Conservation (phyloP, 2,888 invertebrate genomes). For the Limnephilus marmoratus region DNA sequence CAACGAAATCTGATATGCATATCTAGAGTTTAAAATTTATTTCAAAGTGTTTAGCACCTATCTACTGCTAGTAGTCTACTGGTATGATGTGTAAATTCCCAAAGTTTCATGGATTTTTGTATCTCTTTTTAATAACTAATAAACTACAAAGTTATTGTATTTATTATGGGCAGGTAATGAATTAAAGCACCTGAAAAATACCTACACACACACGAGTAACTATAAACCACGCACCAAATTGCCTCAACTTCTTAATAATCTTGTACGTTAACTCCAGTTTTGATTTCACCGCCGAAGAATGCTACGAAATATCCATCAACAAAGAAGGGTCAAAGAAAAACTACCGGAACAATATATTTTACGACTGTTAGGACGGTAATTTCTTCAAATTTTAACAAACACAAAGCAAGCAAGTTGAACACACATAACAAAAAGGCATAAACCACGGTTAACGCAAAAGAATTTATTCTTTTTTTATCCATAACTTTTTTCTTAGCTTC, state of each 20-base stretch:
- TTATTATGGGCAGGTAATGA: not conserved
- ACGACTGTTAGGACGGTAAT: conserved; percentile 31
- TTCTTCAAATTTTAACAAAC: not conserved
- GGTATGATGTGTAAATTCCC: not conserved
- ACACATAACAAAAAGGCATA: not conserved
- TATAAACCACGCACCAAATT: not conserved
- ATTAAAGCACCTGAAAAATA: not conserved
- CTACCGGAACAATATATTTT: conserved; percentile 61
- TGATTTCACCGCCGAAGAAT: conserved; percentile 23
- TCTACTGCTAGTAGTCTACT: too few species aligned
- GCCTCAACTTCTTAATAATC: conserved; percentile 7
- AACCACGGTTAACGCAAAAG: too few species aligned
- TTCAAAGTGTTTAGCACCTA: not conserved
- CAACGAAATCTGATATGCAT: not conserved
- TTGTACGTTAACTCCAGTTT: conserved; percentile 19
- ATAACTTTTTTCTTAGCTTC: too few species aligned
- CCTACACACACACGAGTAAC: not conserved
- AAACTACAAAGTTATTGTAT: not conserved
- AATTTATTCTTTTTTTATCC: too few species aligned
- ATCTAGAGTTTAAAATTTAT: not conserved
- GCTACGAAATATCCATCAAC: not conserved
- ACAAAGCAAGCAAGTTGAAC: not conserved
- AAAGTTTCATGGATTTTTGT: not conserved
- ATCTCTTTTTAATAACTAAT: not conserved
- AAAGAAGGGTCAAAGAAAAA: conserved; percentile 55